Evolutionary conservation across 2,888 invertebrate genomes (phyloP), one percentile per base, ranked within the genome.

Genomic region (Resseliella maxima): DNA sequence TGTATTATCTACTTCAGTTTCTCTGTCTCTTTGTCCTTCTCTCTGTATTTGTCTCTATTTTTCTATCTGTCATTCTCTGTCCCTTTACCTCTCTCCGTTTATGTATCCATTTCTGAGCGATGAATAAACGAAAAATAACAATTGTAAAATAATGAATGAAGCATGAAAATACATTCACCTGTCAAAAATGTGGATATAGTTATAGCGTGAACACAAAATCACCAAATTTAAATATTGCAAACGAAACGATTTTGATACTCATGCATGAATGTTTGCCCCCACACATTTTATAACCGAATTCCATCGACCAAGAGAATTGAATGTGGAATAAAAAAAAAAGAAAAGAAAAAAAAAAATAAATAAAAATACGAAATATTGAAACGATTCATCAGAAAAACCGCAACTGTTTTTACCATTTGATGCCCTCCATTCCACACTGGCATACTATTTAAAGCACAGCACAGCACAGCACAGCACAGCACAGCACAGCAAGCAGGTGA

Each of bases 81-180:
- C n/a, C n/a, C n/a, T n/a, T n/a, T n/a, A n/a, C n/a, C n/a, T n/a
- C n/a, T n/a, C n/a, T n/a, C n/a, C n/a, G n/a, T n/a, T n/a, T n/a
- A n/a, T n/a, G n/a, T n/a, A n/a, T n/a, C n/a, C n/a, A n/a, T n/a
- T n/a, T n/a, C n/a, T 8, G 18, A 50, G 46, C 8, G 46, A 50
- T 15, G 18, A 50, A 50, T 15, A 50, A 50, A 6, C 12, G 8
- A 18, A 50, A 6, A 50, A 50, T 18, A 50, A 59, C 27, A 72
- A 72, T 27, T 15, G 31, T 24, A n/a, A 72, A 21, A 72, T 27
- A 72, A 72, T 72, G 72, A 72, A 72, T 72, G 12, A 31, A 18
- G 31, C 72, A 72, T 21, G n/a, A 72, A n/a, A 72, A 35, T 31
- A 72, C 72, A 27, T 72, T 72, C 72, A 72, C 72, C 72, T 31